phyloP scores from a whole-genome alignment of 2,888 invertebrate species.

The Drosophila buzzatii region DNA sequence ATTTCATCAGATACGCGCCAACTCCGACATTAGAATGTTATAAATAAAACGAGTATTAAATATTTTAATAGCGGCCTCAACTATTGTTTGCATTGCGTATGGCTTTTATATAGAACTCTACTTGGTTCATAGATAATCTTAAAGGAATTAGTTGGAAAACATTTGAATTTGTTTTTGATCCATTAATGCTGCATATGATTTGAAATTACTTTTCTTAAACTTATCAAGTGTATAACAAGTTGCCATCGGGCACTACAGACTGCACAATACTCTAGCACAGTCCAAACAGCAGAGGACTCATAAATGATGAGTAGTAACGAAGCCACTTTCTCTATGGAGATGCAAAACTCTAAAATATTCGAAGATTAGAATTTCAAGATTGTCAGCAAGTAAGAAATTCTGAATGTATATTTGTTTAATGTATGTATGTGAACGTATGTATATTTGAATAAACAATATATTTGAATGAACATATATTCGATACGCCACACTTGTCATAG shows the following conservation, averaged over 20 bases:
- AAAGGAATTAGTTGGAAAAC: background rate
- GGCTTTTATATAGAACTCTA: constrained; percentile 50
- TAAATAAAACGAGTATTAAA: constrained; percentile 39
- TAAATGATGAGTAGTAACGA: too few relatives aligned
- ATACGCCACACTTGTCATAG: too few relatives aligned
- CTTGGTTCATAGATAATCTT: constrained; percentile 1
- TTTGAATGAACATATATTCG: too few relatives aligned
- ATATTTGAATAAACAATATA: too few relatives aligned
- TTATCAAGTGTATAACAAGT: background rate
- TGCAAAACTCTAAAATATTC: too few relatives aligned
- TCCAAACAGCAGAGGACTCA: background rate
- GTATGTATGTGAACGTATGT: too few relatives aligned
- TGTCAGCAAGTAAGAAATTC: too few relatives aligned
- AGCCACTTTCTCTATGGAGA: too few relatives aligned
- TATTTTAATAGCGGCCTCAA: constrained; percentile 49
- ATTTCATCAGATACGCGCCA: constrained; percentile 25
- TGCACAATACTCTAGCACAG: background rate
- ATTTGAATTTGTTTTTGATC: background rate
- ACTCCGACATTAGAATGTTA: constrained; percentile 15
- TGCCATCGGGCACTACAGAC: too few relatives aligned
- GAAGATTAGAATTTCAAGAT: too few relatives aligned
- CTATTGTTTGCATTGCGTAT: constrained; percentile 48
- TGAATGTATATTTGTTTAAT: too few relatives aligned
- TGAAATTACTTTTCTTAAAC: background rate
- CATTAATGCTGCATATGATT: background rate